Conservation (phyloP, 2,888 invertebrate genomes). For the Atethmia centrago region DNA sequence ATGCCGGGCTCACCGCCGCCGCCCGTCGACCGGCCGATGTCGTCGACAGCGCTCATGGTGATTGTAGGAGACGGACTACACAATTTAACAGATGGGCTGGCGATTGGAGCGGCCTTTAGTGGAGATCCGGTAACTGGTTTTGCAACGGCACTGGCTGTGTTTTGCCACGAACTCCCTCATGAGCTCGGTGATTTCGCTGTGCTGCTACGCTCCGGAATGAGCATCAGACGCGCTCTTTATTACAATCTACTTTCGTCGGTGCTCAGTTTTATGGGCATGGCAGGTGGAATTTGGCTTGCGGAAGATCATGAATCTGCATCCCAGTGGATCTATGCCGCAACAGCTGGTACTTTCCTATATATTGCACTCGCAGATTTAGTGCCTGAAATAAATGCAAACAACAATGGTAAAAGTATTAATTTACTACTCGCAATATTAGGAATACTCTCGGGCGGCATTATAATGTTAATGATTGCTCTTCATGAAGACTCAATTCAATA, state of each 20-base stretch:
- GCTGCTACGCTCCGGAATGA: slow-evolving; percentile 94
- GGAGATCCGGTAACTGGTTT: slow-evolving; percentile 93
- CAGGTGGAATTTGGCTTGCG: slow-evolving; percentile 92
- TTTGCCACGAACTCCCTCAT: slow-evolving; percentile 95
- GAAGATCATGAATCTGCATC: slow-evolving; percentile 93
- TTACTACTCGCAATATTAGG: slow-evolving; percentile 92
- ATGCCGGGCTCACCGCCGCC: slow-evolving; percentile 89
- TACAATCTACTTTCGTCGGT: slow-evolving; percentile 94
- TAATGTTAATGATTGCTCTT: slow-evolving; percentile 94
- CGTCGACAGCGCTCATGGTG: slow-evolving; percentile 94
- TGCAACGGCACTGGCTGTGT: slow-evolving; percentile 94
- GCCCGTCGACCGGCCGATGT: slow-evolving; percentile 88
- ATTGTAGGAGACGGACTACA: slow-evolving; percentile 95
- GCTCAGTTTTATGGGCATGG: slow-evolving; percentile 94
- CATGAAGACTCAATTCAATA: slow-evolving; percentile 92
- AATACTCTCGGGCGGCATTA: slow-evolving; percentile 92
- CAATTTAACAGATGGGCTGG: slow-evolving; percentile 95
- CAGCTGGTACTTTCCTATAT: slow-evolving; percentile 95
- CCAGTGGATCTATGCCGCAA: slow-evolving; percentile 94
- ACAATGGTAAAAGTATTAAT: slow-evolving; percentile 88
- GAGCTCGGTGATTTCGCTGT: slow-evolving; percentile 96
- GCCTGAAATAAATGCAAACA: slow-evolving; percentile 91
- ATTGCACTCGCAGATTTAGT: slow-evolving; percentile 95
- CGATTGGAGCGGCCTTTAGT: slow-evolving; percentile 95
- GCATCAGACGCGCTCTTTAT: slow-evolving; percentile 92